Base-by-base conservation (phyloP, 2,888 invertebrate species). In the Aspidiotus destructor region DNA sequence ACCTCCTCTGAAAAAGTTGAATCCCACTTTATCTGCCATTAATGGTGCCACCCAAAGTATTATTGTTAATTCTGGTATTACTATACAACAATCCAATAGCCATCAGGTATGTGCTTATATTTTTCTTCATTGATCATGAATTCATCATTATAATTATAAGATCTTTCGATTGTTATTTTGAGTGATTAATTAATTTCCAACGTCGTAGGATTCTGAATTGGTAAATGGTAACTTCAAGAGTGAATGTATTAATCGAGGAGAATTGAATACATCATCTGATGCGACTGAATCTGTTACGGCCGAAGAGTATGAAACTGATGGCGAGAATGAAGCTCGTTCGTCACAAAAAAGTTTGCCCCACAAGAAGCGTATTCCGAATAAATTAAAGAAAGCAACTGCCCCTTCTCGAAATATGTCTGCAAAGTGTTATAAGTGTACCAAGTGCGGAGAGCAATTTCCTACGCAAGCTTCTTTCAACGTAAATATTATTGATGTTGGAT, bases 301-400 rank as follows among this genome's bases (percentile, higher is more conserved):
- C 16, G 77, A 78, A 5, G 77, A 78, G 52, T 79, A 79, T 2
- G 79, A 78, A 8, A 79, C 79, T 69, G 80, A 79, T 67, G 77
- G 77, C 17, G 80, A 79, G 54, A 79, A 78, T 65, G 75, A 77
- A 40, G 72, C 76, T 1, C 76, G 76, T 48, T 75, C 76, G 13
- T 76, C 78, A 1, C 78, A 80, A 65, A 71, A 71, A 76, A 87
- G 87, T 72, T 78, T 92, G 69, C 92, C 92, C 0, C 92, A 92
- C 76, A 92, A 92, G 77, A 92, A 92, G 76, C 81, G 92, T 69
- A 90, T 92, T 72, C 87, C 91, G 0, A 81, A 85, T 69, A 91
- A 89, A 74, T 78, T 91, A 17, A 85, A 85, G 74, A 76, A 76
- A 53, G 73, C 60, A 13, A 71, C 42, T 73, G 75, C 62, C 28